phyloP scores from a whole-genome alignment of 2,888 invertebrate genomes.

The Urechis unicinctus region DNA sequence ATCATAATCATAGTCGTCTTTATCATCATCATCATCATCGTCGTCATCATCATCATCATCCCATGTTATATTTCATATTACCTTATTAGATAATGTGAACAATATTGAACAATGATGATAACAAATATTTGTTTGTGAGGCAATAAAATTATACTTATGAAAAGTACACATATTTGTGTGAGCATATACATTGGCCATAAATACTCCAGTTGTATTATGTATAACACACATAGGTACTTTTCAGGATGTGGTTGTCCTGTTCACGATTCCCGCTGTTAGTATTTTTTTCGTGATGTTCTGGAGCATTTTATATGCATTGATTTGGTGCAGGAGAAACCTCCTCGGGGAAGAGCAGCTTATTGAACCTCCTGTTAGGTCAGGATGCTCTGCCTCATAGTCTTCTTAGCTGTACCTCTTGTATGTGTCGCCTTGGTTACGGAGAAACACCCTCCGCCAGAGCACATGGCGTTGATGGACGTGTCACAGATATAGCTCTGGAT shows the following conservation, averaged over 20 bases:
- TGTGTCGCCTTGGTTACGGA: conserved; percentile 29
- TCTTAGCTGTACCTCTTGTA: conserved; percentile 33
- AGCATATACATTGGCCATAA: too few relatives aligned
- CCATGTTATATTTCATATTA: too few relatives aligned
- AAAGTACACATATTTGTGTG: too few relatives aligned
- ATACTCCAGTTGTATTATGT: neutral
- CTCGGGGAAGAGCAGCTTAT: conserved; percentile 37
- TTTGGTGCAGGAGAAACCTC: conserved; percentile 34
- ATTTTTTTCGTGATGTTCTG: neutral
- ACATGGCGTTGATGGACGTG: neutral
- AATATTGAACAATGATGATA: too few relatives aligned
- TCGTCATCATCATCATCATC: too few relatives aligned
- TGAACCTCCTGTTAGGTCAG: conserved; percentile 32
- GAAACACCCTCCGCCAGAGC: conserved; percentile 19
- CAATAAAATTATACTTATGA: too few relatives aligned
- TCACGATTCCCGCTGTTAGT: neutral
- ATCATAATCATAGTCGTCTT: too few relatives aligned
- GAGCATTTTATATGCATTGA: neutral
- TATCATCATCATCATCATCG: too few relatives aligned
- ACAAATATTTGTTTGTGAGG: too few relatives aligned
- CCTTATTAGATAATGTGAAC: too few relatives aligned
- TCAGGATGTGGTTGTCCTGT: neutral
- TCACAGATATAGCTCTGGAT: neutral
- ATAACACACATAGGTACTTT: neutral
- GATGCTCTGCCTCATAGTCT: conserved; percentile 23